phyloP scores from a whole-genome alignment of 1,140 invertebrate genomes.

The Maniola jurtina region DNA sequence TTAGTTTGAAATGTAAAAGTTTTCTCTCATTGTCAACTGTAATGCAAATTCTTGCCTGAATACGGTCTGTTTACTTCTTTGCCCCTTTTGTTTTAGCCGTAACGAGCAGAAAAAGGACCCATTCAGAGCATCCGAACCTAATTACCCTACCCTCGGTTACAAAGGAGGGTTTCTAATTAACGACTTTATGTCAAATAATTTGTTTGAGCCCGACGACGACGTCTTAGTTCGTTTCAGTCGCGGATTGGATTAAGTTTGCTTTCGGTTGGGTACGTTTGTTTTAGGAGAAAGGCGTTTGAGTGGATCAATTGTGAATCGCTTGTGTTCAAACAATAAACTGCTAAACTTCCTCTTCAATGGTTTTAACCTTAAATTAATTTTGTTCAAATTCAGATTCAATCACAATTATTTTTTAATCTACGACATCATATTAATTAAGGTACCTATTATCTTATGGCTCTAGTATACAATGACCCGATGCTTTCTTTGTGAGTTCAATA shows the following conservation, averaged over 20 bases:
- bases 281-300: slow-evolving; percentile 55
- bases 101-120: slow-evolving; percentile 77
- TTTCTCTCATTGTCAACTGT: slow-evolving; percentile 57
- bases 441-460: neutral
- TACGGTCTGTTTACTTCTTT: slow-evolving; percentile 72
- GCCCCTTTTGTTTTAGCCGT: slow-evolving; percentile 70
- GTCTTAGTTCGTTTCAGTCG: slow-evolving; percentile 68
- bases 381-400: neutral
- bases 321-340: slow-evolving; percentile 18
- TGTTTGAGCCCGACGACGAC: slow-evolving; percentile 63
- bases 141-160: slow-evolving; percentile 68
- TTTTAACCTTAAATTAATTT: slow-evolving; percentile 15
- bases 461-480: neutral
- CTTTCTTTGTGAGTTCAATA: too few relatives aligned
- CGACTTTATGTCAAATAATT: slow-evolving; percentile 79
- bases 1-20: slow-evolving; percentile 36
- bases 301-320: slow-evolving; percentile 37
- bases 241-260: slow-evolving; percentile 74
- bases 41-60: slow-evolving; percentile 71
- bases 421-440: too few relatives aligned
- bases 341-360: neutral
- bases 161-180: slow-evolving; percentile 77
- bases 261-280: slow-evolving; percentile 62
- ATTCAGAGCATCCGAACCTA: slow-evolving; percentile 76
- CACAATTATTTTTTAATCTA: too few relatives aligned